Evolutionary conservation across 2,113 vertebrate genomes (phyloP).

Genomic region (Loxodonta africana): DNA sequence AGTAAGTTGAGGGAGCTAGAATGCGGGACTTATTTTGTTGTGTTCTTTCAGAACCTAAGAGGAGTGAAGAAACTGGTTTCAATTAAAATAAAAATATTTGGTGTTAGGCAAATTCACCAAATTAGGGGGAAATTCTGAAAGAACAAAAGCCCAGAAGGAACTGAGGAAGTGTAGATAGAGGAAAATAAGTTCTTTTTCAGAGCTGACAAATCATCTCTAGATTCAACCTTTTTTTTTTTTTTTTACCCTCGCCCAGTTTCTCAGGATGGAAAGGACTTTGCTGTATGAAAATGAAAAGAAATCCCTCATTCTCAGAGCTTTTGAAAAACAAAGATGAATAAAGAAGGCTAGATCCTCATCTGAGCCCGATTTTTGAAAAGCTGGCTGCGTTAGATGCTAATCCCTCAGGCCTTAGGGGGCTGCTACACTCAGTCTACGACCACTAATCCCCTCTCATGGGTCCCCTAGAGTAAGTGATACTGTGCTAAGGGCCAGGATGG

Average conservation of each 20-base stretch:
- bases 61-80: neutral
- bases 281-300: slow-evolving; percentile 21
- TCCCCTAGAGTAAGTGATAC: slow-evolving; percentile 86
- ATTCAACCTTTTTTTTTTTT: neutral
- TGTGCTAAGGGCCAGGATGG: slow-evolving; percentile 85
- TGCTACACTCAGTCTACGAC: slow-evolving; percentile 67
- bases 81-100: neutral
- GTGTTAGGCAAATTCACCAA: neutral
- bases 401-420: slow-evolving; percentile 81
- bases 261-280: slow-evolving; percentile 28
- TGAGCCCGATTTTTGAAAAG: slow-evolving; percentile 81
- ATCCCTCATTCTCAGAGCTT: neutral
- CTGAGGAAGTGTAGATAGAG: neutral
- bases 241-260: neutral
- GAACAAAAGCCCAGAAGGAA: neutral
- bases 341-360: slow-evolving; percentile 72
- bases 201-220: slow-evolving; percentile 50
- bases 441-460: slow-evolving; percentile 84
- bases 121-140: neutral
- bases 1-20: neutral
- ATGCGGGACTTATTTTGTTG: neutral
- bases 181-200: slow-evolving; percentile 40
- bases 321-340: slow-evolving; percentile 79
- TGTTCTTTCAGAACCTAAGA: neutral
- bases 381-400: slow-evolving; percentile 83